phyloP scores from a whole-genome alignment of 92 coral and sea anemone species.

The Blastomussa wellsi region DNA sequence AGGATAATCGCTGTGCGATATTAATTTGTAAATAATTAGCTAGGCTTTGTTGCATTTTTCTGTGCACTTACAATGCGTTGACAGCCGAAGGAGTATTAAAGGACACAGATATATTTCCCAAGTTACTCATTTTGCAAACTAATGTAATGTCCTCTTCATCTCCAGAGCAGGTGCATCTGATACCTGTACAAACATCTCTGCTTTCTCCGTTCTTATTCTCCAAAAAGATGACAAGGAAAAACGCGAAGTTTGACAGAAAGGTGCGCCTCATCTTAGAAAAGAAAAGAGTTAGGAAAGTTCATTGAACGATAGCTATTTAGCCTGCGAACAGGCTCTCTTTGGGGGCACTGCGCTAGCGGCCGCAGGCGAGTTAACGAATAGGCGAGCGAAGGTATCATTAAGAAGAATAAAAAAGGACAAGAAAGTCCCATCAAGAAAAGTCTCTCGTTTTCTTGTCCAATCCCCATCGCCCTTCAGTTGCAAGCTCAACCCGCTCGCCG shows the following conservation, averaged over 20 bases:
- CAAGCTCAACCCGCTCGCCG: too few relatives aligned
- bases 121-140: neutral
- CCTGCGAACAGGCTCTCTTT: too few relatives aligned
- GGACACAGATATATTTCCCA: neutral
- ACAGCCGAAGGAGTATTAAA: neutral
- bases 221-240: neutral
- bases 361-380: too few relatives aligned
- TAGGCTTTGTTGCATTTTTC: too few relatives aligned
- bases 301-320: neutral
- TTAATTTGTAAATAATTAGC: neutral
- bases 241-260: neutral
- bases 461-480: too few relatives aligned
- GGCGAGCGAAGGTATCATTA: too few relatives aligned
- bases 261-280: neutral
- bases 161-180: neutral
- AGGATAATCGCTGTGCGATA: neutral
- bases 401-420: too few relatives aligned
- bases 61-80: neutral
- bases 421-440: too few relatives aligned
- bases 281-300: neutral
- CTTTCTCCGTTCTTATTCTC: neutral
- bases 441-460: too few relatives aligned
- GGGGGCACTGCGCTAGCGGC: too few relatives aligned
- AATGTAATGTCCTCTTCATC: neutral
- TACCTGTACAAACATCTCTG: neutral